A percentile compares a stretch with the other conserved stretches of the same genome.
Evolutionary conservation across 2,113 vertebrate species (phyloP).

Genomic region (Willisornis vidua): DNA sequence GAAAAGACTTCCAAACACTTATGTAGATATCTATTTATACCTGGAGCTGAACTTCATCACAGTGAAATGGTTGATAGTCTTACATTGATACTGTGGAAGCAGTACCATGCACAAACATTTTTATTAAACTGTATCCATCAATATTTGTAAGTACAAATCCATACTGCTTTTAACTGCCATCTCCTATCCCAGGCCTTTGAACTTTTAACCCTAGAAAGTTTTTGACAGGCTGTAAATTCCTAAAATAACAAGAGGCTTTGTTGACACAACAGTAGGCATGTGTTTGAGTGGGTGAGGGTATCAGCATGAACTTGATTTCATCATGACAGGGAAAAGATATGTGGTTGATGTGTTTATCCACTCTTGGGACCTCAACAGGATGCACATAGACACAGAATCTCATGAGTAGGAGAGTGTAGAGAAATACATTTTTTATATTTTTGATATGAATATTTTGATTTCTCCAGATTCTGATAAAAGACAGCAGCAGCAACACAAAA

Average conservation of each 20-base stretch:
- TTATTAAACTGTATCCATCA: neutral
- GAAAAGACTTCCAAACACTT: neutral
- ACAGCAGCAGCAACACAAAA: neutral
- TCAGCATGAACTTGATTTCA: neutral
- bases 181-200: neutral
- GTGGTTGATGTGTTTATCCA: neutral
- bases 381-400: accelerated
- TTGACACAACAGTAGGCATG: neutral
- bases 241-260: neutral
- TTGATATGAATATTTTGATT: neutral
- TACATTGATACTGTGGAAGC: neutral
- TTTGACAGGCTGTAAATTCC: neutral
- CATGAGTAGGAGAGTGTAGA: neutral
- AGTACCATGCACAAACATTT: neutral
- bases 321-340: neutral
- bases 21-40: neutral
- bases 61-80: neutral
- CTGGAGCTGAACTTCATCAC: neutral
- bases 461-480: neutral
- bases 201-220: neutral
- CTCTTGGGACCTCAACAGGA: neutral
- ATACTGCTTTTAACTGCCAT: neutral
- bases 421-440: neutral
- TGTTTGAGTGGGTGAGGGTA: neutral
- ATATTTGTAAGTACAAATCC: neutral